A percentile compares a stretch with the other conserved stretches of the same genome.
Conservation (phyloP, 2,888 invertebrate genomes). For the Xestoiulus laeticollis region DNA sequence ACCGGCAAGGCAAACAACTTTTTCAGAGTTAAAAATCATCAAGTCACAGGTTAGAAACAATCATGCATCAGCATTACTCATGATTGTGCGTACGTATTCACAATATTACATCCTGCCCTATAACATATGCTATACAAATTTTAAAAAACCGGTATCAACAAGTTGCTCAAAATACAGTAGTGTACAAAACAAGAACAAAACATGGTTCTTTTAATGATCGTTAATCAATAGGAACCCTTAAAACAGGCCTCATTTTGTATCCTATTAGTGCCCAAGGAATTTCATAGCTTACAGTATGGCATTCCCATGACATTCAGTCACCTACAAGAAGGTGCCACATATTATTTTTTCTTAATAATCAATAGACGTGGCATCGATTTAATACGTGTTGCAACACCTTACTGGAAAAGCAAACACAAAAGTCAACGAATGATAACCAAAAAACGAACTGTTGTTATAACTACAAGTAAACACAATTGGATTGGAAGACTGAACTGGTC, state of each 20-base stretch:
- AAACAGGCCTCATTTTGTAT: too few relatives aligned
- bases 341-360: not conserved
- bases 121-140: not conserved
- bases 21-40: not conserved
- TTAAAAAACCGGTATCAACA: too few relatives aligned
- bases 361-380: not conserved
- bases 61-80: not conserved
- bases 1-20: conserved; percentile 32
- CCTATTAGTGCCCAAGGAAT: too few relatives aligned
- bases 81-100: not conserved
- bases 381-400: not conserved
- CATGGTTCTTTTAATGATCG: too few relatives aligned
- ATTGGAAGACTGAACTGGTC: not conserved
- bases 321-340: not conserved
- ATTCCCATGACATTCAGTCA: not conserved
- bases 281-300: not conserved
- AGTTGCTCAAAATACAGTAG: too few relatives aligned
- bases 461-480: conserved; percentile 1
- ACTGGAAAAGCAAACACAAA: not conserved
- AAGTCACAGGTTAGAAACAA: not conserved
- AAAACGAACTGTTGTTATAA: not conserved
- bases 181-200: too few relatives aligned
- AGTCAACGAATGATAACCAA: not conserved
- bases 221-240: too few relatives aligned
- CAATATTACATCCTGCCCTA: not conserved